These are phyloP conservation scores for Branchipolynoe longqiensis DNA, from an alignment of 2,888 invertebrate genomes.

Conservation along the genomic window DNA sequence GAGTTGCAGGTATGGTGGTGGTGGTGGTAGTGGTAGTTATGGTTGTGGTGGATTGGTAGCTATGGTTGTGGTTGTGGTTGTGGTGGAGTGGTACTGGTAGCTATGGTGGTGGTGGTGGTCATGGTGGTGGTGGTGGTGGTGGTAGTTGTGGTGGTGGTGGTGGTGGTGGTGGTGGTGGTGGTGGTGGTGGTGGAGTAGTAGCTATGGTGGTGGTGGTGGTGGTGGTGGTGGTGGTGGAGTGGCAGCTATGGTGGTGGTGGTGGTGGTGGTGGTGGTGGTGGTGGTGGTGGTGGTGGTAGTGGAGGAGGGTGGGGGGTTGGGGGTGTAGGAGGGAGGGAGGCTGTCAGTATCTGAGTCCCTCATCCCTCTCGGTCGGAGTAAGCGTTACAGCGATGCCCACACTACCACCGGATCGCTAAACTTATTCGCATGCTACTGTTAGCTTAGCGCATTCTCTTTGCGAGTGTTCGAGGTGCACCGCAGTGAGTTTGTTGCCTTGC, in stretches of 20 bases:
- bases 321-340: neutral
- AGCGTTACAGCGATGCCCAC: too few species aligned
- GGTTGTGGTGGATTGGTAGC: neutral
- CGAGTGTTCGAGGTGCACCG: too few species aligned
- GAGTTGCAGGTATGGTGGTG: neutral
- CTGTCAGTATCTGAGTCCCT: too few species aligned
- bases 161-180: neutral
- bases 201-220: neutral
- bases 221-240: neutral
- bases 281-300: constrained; percentile 22
- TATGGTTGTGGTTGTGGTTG: neutral
- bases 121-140: neutral
- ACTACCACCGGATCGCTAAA: too few species aligned
- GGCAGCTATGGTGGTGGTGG: neutral
- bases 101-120: neutral
- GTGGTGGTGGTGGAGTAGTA: neutral
- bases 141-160: neutral
- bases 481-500: too few species aligned
- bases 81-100: too few species aligned
- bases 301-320: neutral
- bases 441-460: too few species aligned
- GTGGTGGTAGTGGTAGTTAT: neutral
- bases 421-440: too few species aligned
- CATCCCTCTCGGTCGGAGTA: too few species aligned
- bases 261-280: neutral